Evolutionary conservation across 2,888 invertebrate genomes (phyloP).

Genomic region (Amiota communis): DNA sequence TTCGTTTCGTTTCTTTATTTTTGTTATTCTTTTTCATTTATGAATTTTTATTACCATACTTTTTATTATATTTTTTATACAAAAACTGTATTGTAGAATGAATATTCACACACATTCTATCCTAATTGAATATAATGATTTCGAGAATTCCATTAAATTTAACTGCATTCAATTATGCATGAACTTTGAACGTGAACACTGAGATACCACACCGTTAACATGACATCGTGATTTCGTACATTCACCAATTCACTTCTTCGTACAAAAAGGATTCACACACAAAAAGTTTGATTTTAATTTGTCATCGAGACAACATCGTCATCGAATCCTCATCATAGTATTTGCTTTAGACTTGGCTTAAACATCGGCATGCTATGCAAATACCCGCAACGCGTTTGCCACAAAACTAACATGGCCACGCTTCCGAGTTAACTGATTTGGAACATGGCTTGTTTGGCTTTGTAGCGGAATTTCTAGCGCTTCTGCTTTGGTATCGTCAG

Average conservation of each 20-base stretch:
- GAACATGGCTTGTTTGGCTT: slow-evolving; percentile 49
- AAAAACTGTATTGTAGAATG: too few relatives aligned
- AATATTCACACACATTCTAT: neutral
- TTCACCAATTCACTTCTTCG: neutral
- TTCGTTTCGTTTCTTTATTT: neutral
- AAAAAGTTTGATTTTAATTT: slow-evolving; percentile 15
- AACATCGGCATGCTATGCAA: slow-evolving; percentile 46
- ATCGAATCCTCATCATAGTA: slow-evolving; percentile 28
- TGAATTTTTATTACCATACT: neutral
- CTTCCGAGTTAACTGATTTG: slow-evolving; percentile 72
- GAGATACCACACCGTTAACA: neutral
- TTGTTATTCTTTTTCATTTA: neutral
- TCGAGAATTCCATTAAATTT: slow-evolving; percentile 3
- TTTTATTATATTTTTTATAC: too few relatives aligned
- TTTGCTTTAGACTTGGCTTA: slow-evolving; percentile 25
- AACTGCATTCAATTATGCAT: slow-evolving; percentile 17
- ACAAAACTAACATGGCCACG: slow-evolving; percentile 60
- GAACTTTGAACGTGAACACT: neutral
- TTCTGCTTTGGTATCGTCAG: neutral
- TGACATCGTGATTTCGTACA: neutral
- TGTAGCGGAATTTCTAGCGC: slow-evolving; percentile 40
- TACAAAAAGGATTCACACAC: neutral
- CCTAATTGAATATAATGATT: neutral
- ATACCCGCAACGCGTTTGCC: slow-evolving; percentile 57
- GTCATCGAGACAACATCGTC: slow-evolving; percentile 18